These are phyloP conservation scores for Erannis defoliaria DNA, from an alignment of 2,888 invertebrate genomes.

Conservation along the genomic window DNA sequence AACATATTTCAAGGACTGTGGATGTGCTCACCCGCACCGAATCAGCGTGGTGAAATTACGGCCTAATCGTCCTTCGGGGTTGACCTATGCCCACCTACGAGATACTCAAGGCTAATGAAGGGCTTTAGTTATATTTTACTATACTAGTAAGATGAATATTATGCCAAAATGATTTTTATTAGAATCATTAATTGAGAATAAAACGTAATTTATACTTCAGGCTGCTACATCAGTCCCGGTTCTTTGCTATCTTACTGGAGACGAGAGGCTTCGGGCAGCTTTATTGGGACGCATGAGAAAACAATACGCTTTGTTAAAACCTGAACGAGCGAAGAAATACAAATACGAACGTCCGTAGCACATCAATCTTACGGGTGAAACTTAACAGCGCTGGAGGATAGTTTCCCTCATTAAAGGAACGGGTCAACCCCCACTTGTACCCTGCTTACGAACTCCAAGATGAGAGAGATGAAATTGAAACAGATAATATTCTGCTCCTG, in stretches of 20 bases:
- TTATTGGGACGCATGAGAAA: conserved; percentile 81
- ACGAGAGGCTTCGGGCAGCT: conserved; percentile 80
- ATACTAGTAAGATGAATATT: too few species aligned
- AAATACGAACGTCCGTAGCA: conserved; percentile 47
- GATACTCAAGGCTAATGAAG: too few species aligned
- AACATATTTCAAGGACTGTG: too few species aligned
- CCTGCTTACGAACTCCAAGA: conserved; percentile 7
- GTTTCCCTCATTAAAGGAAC: conserved; percentile 27
- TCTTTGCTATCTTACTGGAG: conserved; percentile 76
- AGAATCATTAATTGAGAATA: neutral
- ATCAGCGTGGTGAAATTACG: too few species aligned
- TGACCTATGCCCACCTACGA: too few species aligned
- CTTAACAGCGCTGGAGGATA: conserved; percentile 1
- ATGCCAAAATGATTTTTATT: neutral
- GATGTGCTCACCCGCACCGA: too few species aligned
- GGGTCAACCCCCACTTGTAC: conserved; percentile 16
- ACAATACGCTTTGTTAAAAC: conserved; percentile 77
- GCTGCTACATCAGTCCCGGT: conserved; percentile 83
- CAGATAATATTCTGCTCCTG: neutral
- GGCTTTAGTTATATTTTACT: too few species aligned
- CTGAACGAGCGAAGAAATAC: conserved; percentile 71
- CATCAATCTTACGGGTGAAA: conserved; percentile 2
- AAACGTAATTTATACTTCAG: conserved; percentile 53
- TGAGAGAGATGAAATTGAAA: neutral
- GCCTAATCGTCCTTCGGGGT: too few species aligned